Conservation (phyloP, 2,797 vertebrate genomes). For the Arrhamphus sclerolepis region DNA sequence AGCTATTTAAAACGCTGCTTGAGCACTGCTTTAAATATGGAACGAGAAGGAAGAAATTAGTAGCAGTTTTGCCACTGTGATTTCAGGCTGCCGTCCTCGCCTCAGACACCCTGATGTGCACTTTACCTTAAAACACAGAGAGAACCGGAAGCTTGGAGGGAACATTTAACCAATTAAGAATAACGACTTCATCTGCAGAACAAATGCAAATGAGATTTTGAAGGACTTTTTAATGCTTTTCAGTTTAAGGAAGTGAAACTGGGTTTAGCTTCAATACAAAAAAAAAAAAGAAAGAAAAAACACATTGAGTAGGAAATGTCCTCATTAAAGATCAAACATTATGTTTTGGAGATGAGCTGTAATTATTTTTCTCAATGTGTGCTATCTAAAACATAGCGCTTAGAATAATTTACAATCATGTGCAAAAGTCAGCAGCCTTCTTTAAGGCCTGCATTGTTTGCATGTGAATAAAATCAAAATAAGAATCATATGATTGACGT, state of each 20-base stretch:
- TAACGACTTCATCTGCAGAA: slow-evolving; percentile 9
- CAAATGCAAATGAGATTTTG: slow-evolving; percentile 14
- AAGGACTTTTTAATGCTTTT: too few relatives aligned
- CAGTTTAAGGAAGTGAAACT: neutral
- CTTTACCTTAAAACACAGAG: slow-evolving; percentile 17
- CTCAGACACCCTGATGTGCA: slow-evolving; percentile 24
- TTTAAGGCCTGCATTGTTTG: too few relatives aligned
- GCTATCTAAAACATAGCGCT: too few relatives aligned
- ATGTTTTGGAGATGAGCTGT: neutral
- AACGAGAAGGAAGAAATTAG: slow-evolving; percentile 63
- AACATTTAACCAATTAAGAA: slow-evolving; percentile 30
- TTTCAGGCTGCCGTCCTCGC: slow-evolving; percentile 31
- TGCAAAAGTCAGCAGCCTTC: too few relatives aligned
- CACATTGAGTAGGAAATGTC: neutral
- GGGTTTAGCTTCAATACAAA: slow-evolving; percentile 3
- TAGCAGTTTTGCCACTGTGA: slow-evolving; percentile 50
- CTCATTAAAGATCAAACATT: neutral
- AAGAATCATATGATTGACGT: too few relatives aligned
- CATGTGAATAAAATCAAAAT: too few relatives aligned
- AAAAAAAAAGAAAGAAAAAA: too few relatives aligned
- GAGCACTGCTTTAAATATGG: slow-evolving; percentile 77
- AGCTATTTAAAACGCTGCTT: slow-evolving; percentile 78
- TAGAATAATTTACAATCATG: too few relatives aligned
- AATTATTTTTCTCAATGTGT: neutral
- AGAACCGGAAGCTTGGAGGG: neutral